Evolutionary conservation across 1,140 invertebrate genomes (phyloP).

Genomic region (Schlechtendalia chinensis): DNA sequence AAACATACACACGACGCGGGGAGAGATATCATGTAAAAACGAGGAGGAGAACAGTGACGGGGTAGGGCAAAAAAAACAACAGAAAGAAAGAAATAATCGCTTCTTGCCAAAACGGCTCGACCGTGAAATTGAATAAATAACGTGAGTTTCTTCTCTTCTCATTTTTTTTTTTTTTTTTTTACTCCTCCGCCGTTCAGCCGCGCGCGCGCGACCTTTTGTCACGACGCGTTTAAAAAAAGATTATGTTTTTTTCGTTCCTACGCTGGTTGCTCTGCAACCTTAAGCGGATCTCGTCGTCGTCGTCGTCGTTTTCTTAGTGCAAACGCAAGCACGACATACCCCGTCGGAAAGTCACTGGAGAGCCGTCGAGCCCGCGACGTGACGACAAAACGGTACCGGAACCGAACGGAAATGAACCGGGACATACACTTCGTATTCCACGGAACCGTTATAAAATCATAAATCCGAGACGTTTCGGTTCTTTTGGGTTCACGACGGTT

Average conservation of each 20-base stretch:
- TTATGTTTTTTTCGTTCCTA: conserved; percentile 21
- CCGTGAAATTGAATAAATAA: conserved; percentile 50
- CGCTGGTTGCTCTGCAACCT: no score
- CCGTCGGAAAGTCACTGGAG: not conserved
- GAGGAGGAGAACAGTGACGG: no score
- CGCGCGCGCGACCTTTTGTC: conserved; percentile 34
- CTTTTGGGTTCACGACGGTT: no score
- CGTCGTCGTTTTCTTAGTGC: not conserved
- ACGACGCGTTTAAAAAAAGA: conserved; percentile 47
- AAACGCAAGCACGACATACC: conserved; percentile 18
- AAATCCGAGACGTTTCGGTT: no score
- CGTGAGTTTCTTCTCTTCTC: conserved; percentile 23
- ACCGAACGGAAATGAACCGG: no score
- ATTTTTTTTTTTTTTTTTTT: no score
- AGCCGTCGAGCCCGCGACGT: no score
- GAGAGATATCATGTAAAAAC: no score
- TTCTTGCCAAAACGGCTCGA: conserved; percentile 46
- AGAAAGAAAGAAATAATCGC: conserved; percentile 38
- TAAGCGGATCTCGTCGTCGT: conserved; percentile 30
- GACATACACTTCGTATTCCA: no score
- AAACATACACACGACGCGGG: conserved; percentile 19
- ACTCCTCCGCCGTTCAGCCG: not conserved
- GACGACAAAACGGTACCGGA: no score
- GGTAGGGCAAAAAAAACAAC: conserved; percentile 6
- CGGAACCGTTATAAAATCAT: no score